Evolutionary conservation across 2,888 invertebrate genomes (phyloP).

Genomic region (Malthinus flaveolus): DNA sequence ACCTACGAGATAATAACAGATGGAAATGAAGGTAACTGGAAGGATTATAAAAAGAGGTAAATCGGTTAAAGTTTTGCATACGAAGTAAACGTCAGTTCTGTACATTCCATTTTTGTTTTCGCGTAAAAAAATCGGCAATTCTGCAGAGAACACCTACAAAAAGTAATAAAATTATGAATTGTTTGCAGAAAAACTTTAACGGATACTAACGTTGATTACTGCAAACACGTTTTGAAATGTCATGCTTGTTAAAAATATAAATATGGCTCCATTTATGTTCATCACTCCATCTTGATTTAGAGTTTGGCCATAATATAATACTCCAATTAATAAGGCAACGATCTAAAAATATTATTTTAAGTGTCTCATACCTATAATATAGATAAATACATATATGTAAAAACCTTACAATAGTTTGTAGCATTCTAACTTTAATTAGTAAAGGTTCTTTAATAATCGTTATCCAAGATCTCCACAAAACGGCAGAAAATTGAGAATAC

Average conservation of each 20-base stretch:
- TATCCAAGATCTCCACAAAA: constrained; percentile 89
- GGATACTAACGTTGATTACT: constrained; percentile 80
- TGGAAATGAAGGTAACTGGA: constrained; percentile 78
- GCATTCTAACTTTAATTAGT: constrained; percentile 82
- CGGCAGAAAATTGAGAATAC: constrained; percentile 84
- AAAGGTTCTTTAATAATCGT: constrained; percentile 88
- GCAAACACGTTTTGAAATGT: constrained; percentile 93
- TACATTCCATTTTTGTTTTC: constrained; percentile 92
- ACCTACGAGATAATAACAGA: constrained; percentile 89
- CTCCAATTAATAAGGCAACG: constrained; percentile 81
- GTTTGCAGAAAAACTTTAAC: not conserved
- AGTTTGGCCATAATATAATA: constrained; percentile 83
- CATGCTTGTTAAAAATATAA: constrained; percentile 90
- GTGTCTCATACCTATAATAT: not conserved
- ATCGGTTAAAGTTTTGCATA: constrained; percentile 89
- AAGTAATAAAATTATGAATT: not conserved
- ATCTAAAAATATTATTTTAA: constrained; percentile 61
- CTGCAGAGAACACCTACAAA: constrained; percentile 82
- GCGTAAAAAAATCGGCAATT: constrained; percentile 84
- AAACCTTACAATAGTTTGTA: constrained; percentile 83
- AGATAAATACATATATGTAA: not conserved
- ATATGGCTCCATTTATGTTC: constrained; percentile 92
- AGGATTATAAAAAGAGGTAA: constrained; percentile 82
- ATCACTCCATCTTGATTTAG: constrained; percentile 86
- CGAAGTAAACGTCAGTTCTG: constrained; percentile 85